A percentile compares a stretch with the other conserved stretches of the same genome.
These are phyloP conservation scores for Pampusana beccarii DNA, from an alignment of 2,113 vertebrate species.

Conservation along the genomic window DNA sequence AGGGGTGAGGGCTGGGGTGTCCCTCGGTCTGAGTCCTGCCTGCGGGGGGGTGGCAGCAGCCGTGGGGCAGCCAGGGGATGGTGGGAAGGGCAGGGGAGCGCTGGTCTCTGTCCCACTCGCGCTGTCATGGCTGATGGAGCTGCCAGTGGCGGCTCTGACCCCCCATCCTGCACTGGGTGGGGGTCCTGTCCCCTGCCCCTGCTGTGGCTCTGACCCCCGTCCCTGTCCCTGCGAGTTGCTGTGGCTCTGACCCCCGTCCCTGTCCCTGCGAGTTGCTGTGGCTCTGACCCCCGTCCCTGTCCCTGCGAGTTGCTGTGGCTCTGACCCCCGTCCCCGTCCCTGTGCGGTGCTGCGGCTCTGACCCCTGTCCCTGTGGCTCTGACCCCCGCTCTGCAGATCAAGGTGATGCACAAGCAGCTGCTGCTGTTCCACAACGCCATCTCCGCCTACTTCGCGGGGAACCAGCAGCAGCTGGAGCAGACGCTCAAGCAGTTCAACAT, in stretches of 20 bases:
- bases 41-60: too few species aligned
- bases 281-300: too few species aligned
- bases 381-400: constrained; percentile 78
- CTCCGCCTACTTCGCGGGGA: constrained; percentile 96
- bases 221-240: too few species aligned
- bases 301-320: too few species aligned
- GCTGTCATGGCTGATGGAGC: neutral
- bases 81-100: neutral
- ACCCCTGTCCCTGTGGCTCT: too few species aligned
- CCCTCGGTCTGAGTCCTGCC: too few species aligned
- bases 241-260: too few species aligned
- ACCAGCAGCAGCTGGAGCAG: constrained; percentile 97
- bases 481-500: constrained; percentile 97
- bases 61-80: neutral
- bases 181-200: too few species aligned
- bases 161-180: neutral
- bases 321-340: too few species aligned
- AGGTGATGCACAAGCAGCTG: constrained; percentile 99
- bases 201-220: too few species aligned
- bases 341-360: too few species aligned
- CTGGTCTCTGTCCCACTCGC: neutral
- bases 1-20: neutral
- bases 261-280: too few species aligned
- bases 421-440: constrained; percentile 98
- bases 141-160: neutral